Evolutionary conservation across 1,140 invertebrate species (phyloP).

Genomic region (Proctacanthus coquilletti): DNA sequence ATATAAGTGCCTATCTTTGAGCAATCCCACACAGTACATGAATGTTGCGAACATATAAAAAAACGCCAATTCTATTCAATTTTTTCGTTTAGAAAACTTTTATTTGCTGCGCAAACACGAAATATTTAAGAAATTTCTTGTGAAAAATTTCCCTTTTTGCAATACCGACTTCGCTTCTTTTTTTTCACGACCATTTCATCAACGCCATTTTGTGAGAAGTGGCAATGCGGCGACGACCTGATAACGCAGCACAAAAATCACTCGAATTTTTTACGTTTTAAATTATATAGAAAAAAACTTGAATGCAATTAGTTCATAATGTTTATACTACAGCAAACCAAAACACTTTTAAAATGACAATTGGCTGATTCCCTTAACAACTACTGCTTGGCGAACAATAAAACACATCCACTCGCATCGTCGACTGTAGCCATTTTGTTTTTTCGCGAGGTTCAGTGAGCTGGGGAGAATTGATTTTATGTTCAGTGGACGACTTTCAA

Average conservation of each 20-base stretch:
- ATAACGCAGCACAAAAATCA: slow-evolving; percentile 5
- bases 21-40: slow-evolving; percentile 19
- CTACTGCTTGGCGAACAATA: no score
- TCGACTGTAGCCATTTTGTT: slow-evolving; percentile 11
- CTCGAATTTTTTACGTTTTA: not conserved
- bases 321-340: slow-evolving; percentile 9
- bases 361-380: slow-evolving; percentile 9
- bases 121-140: no score
- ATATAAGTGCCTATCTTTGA: slow-evolving; percentile 29
- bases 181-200: slow-evolving; percentile 17
- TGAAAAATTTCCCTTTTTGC: no score
- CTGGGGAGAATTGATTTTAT: no score
- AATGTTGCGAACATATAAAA: slow-evolving; percentile 19
- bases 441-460: no score
- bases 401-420: no score
- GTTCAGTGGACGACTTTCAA: no score
- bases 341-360: slow-evolving; percentile 6
- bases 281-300: slow-evolving; percentile 1
- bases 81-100: not conserved
- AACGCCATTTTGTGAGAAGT: no score
- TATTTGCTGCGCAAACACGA: not conserved
- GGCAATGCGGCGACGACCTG: no score
- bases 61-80: slow-evolving; percentile 18
- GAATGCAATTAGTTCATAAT: slow-evolving; percentile 2
- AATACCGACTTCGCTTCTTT: slow-evolving; percentile 17